Evolutionary conservation across 2,797 vertebrate species (phyloP), one percentile per base, ranked within the genome.

Genomic region (Urocyon cinereoargenteus): DNA sequence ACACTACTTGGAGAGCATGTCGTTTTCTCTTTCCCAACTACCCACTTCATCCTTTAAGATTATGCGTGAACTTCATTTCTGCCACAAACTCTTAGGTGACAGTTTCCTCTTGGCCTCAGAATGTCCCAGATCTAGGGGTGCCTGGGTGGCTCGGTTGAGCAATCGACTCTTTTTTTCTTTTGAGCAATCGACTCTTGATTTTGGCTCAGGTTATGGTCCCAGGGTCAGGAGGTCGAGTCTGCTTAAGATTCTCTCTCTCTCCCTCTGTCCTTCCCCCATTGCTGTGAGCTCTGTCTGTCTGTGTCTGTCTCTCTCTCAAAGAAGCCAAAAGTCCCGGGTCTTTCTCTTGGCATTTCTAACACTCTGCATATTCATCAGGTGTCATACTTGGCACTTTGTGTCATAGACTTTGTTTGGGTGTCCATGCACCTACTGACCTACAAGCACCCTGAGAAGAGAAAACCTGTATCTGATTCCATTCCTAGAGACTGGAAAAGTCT

Each of bases 61-160:
- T 45, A 59, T 12, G 7, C 36, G 19, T 84, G 24, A 49, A 36
- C 14, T 22, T 26, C 53, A n/a, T 78, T 79, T 66, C 85, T 90
- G 19, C 77, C 53, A 0, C 15, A 45, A 40, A 59, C 49, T 13
- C 7, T 4, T 36, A 22, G 22, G 6, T 11, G 64, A 10, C 49
- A 36, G 22, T 31, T 77, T 18, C 15, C 15, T 14, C 6, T 4
- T 26, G 1, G 3, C 11, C 1, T 3, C 21, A 21, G 3, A 11
- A 57, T 45, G 18, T 34, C 66, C 66, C n/a, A 68, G n/a, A 8
- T 68, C 66, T 68, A 68, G 34, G n/a, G 66, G 66, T 8, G 0
- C n/a, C 16, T 4, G 0, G 31, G 31, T 68, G 64, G 16, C 18
- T 68, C 1, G 36, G 36, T 2, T n/a, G n/a, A 18, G n/a, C 9